These are phyloP conservation scores for Teleogryllus oceanicus DNA, from an alignment of 2,888 invertebrate genomes.

Conservation along the genomic window DNA sequence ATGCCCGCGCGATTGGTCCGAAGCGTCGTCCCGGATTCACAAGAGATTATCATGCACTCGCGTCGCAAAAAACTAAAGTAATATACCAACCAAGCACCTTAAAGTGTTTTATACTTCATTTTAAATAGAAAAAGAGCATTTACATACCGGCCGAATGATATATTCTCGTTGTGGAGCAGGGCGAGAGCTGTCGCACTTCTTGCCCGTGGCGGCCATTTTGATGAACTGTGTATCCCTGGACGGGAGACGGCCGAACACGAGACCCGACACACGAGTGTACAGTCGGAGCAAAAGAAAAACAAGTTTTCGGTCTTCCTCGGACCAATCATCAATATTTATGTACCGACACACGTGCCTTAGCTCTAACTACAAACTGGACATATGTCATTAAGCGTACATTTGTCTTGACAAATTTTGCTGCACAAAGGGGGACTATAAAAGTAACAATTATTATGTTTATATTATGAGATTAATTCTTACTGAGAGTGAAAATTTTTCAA, in stretches of 20 bases:
- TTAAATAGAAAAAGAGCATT: neutral
- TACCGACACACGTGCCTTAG: neutral
- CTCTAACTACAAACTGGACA: neutral
- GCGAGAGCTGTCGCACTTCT: conserved; percentile 33
- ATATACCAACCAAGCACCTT: neutral
- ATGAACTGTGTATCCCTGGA: conserved; percentile 28
- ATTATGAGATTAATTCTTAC: no score
- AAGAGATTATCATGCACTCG: neutral
- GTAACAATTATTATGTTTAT: no score
- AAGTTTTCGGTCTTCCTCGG: conserved; percentile 1
- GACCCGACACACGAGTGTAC: conserved; percentile 5
- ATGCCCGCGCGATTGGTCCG: conserved; percentile 11
- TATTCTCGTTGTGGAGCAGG: conserved; percentile 37
- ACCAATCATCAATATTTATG: conserved; percentile 5
- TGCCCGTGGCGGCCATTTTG: conserved; percentile 37
- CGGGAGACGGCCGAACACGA: conserved; percentile 12
- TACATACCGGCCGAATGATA: conserved; percentile 38
- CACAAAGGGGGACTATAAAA: no score
- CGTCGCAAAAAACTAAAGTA: neutral
- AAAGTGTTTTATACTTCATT: neutral
- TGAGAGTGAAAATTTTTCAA: no score
- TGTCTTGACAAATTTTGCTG: no score
- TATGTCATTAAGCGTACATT: no score
- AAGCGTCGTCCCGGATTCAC: conserved; percentile 1
- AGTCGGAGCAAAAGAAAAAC: conserved; percentile 3